Conservation (phyloP, 2,888 invertebrate species). For the Agrochola circellaris region DNA sequence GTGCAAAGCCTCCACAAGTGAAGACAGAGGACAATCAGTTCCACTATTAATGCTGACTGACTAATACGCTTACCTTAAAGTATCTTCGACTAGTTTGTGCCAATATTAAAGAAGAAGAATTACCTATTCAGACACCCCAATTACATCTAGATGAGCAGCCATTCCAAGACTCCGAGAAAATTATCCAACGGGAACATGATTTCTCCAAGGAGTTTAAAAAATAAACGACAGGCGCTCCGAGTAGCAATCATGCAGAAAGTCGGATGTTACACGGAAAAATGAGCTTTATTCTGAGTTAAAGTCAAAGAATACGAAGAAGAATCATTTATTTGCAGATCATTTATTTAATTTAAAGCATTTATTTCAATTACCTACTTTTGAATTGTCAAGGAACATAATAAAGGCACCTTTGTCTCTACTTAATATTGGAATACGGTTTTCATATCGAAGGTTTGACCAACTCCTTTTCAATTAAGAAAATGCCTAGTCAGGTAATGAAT, state of each 20-base stretch:
- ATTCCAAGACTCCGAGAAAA: slow-evolving; percentile 37
- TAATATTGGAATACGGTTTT: background rate
- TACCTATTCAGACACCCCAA: slow-evolving; percentile 20
- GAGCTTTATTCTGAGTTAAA: background rate
- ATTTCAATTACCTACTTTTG: slow-evolving; percentile 3
- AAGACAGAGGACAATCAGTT: background rate
- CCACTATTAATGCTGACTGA: background rate
- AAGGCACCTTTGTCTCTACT: background rate
- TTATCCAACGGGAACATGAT: slow-evolving; percentile 35
- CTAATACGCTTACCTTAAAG: background rate
- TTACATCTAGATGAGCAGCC: slow-evolving; percentile 29
- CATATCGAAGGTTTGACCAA: background rate
- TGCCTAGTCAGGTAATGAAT: background rate
- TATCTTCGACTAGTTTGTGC: background rate
- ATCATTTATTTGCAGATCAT: too few relatives aligned
- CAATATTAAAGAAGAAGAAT: slow-evolving; percentile 11
- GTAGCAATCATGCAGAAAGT: slow-evolving; percentile 39
- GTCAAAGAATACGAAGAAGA: background rate
- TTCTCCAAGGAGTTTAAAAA: slow-evolving; percentile 51
- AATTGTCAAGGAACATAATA: background rate
- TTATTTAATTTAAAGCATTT: background rate
- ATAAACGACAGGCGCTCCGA: slow-evolving; percentile 37
- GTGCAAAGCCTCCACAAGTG: background rate
- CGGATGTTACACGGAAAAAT: slow-evolving; percentile 16
- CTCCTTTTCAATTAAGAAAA: background rate